Percentiles rank a stretch among this genome's conserved stretches.
These are phyloP conservation scores for Myodes glareolus DNA, from an alignment of 2,113 vertebrate species.

Conservation along the genomic window DNA sequence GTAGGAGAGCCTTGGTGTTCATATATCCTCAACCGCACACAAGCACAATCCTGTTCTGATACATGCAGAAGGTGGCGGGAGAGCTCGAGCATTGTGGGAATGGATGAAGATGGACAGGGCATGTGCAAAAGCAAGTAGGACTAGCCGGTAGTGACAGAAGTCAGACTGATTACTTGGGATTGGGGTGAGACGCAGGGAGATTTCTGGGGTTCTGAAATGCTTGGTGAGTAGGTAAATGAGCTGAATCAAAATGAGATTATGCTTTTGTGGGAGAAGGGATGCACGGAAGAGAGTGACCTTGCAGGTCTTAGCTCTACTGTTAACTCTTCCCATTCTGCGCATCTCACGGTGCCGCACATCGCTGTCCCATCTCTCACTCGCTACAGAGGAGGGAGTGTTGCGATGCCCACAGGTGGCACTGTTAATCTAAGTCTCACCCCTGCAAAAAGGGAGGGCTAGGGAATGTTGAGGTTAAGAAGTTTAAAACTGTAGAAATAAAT, in stretches of 20 bases:
- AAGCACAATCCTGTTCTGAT: not conserved
- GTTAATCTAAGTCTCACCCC: not conserved
- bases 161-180: not conserved
- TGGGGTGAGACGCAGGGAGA: not conserved
- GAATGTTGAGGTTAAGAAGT: not conserved
- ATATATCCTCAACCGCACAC: accelerated
- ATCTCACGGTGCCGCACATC: accelerated
- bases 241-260: not conserved
- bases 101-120: not conserved
- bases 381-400: not conserved
- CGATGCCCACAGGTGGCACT: not conserved
- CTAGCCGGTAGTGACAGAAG: not conserved
- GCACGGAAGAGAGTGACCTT: not conserved
- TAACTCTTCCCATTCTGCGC: too few relatives aligned
- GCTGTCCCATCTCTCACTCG: not conserved
- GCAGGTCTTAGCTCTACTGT: not conserved
- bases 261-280: not conserved
- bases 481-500: not conserved
- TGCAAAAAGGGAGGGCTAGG: not conserved
- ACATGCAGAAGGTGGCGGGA: accelerated
- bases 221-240: not conserved
- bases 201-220: not conserved
- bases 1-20: not conserved
- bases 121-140: not conserved
- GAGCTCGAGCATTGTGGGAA: not conserved